phyloP scores from a whole-genome alignment of 2,888 invertebrate species.

The Aelia acuminata region DNA sequence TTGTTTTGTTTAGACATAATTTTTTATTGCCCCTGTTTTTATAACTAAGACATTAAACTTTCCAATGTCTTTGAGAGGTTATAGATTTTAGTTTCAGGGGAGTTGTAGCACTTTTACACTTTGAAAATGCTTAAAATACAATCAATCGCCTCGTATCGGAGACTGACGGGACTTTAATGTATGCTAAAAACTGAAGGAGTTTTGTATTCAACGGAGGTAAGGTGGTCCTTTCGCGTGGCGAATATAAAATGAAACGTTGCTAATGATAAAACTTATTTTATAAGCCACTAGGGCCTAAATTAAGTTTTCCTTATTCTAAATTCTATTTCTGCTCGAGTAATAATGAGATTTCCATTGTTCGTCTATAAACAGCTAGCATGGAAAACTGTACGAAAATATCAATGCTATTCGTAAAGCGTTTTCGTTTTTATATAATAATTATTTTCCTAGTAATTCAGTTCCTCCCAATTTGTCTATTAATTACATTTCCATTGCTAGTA shows the following conservation, averaged over 20 bases:
- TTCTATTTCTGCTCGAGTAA: slow-evolving; percentile 32
- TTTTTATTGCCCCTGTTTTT: too few species aligned
- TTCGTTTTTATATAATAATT: too few species aligned
- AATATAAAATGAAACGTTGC: slow-evolving; percentile 42
- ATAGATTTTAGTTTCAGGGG: background rate
- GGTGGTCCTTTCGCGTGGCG: background rate
- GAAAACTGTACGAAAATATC: background rate
- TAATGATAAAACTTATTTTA: slow-evolving; percentile 26
- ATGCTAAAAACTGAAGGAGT: slow-evolving; percentile 27
- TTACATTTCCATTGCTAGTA: too few species aligned
- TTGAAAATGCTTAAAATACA: slow-evolving; percentile 7
- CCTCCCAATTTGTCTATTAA: too few species aligned
- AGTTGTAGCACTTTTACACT: background rate
- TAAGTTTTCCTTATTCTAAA: slow-evolving; percentile 41
- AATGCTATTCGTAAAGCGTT: background rate
- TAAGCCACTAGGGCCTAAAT: slow-evolving; percentile 8
- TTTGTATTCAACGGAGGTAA: slow-evolving; percentile 26
- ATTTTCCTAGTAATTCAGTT: too few species aligned
- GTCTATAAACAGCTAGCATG: background rate
- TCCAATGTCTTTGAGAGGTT: too few species aligned
- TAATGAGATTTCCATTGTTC: slow-evolving; percentile 11
- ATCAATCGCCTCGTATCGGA: background rate
- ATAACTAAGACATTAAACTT: too few species aligned
- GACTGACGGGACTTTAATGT: background rate
- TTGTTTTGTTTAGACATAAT: too few species aligned